Conservation (phyloP, 2,888 invertebrate species). For the Caenorhabditis becei region DNA sequence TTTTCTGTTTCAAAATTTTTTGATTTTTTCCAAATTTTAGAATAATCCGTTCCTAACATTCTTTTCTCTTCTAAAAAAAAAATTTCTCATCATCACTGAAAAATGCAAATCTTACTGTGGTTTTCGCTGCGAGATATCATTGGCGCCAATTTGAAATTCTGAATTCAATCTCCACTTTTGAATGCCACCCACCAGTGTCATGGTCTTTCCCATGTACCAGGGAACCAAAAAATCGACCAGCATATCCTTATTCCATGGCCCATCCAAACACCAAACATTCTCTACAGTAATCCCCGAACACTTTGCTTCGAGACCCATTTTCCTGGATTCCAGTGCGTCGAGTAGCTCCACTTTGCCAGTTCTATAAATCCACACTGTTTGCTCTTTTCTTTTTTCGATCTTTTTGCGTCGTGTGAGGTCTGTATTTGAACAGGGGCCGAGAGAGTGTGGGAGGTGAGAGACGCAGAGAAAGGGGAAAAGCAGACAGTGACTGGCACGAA, state of each 20-base stretch:
- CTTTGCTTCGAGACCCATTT: slow-evolving; percentile 27
- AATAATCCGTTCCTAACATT: too few relatives aligned
- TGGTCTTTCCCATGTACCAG: slow-evolving; percentile 44
- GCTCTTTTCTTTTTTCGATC: background rate
- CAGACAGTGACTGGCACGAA: slow-evolving; percentile 16
- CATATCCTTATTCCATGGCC: slow-evolving; percentile 13
- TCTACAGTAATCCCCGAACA: background rate
- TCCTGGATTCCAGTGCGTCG: slow-evolving; percentile 10
- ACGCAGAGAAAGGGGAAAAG: slow-evolving; percentile 11
- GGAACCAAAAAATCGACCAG: slow-evolving; percentile 36
- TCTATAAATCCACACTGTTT: slow-evolving; percentile 17
- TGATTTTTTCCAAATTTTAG: background rate
- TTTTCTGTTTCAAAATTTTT: slow-evolving; percentile 1
- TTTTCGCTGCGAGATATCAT: too few relatives aligned
- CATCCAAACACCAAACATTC: slow-evolving; percentile 38
- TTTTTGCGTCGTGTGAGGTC: slow-evolving; percentile 45
- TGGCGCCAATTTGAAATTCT: too few relatives aligned
- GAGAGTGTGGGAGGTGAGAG: slow-evolving; percentile 16
- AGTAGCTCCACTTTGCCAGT: slow-evolving; percentile 1
- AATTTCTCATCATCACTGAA: too few relatives aligned
- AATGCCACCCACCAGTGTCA: slow-evolving; percentile 44
- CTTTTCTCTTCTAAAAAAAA: background rate
- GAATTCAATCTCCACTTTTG: background rate
- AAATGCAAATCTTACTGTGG: too few relatives aligned
- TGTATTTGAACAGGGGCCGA: slow-evolving; percentile 23